phyloP scores from a whole-genome alignment of 2,888 invertebrate species.

The Ephialtes manifestator region DNA sequence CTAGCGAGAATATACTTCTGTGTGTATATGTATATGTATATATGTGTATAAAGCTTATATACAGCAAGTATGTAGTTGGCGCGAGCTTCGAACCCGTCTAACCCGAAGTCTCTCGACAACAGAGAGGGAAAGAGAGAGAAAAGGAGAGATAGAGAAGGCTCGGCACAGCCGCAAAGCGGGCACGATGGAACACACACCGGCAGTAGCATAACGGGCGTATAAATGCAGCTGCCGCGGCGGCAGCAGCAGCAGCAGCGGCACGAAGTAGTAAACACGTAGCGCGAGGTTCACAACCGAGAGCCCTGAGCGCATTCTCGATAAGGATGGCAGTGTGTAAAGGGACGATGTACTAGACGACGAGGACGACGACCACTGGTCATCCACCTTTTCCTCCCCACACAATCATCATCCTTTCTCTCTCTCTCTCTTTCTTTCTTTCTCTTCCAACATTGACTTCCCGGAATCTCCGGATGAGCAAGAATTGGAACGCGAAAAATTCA shows the following conservation, averaged over 20 bases:
- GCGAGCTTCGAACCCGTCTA: conserved; percentile 65
- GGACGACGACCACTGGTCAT: conserved; percentile 47
- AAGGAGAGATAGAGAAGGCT: background rate
- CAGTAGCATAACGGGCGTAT: conserved; percentile 61
- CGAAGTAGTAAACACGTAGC: conserved; percentile 62
- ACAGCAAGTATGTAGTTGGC: conserved; percentile 26
- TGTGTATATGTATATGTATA: background rate
- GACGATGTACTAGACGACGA: conserved; percentile 45
- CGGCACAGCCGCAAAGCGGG: conserved; percentile 47
- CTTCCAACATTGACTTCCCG: conserved; percentile 42
- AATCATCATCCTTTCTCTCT: conserved; percentile 9
- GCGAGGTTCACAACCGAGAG: conserved; percentile 43
- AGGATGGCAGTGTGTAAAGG: conserved; percentile 55
- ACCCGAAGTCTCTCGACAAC: conserved; percentile 56
- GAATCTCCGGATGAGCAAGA: conserved; percentile 34
- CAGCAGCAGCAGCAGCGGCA: conserved; percentile 26
- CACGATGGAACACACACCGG: conserved; percentile 45
- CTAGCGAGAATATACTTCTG: conserved; percentile 6
- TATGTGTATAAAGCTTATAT: conserved; percentile 16
- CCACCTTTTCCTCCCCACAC: conserved; percentile 33
- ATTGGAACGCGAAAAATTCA: conserved; percentile 5
- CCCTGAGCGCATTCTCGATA: conserved; percentile 64
- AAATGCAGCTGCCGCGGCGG: conserved; percentile 67
- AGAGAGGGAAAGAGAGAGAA: conserved; percentile 10
- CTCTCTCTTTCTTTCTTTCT: conserved; percentile 4